phyloP scores from a whole-genome alignment of 2,797 vertebrate species.

The Eospalax fontanierii region DNA sequence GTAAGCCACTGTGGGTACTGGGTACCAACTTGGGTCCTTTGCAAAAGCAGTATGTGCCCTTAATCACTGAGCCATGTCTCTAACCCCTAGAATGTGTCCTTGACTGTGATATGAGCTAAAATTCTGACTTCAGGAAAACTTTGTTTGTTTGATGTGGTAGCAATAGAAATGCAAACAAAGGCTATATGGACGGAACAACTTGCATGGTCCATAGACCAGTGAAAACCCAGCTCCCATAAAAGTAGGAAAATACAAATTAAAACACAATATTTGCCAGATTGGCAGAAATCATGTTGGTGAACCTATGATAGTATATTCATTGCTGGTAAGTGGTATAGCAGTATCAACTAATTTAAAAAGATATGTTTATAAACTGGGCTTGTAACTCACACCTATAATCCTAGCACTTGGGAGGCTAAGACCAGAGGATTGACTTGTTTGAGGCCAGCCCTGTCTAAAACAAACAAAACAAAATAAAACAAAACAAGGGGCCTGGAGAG shows the following conservation, averaged over 20 bases:
- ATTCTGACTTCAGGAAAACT: conserved; percentile 39
- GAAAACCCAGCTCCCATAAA: neutral
- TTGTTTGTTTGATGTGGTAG: neutral
- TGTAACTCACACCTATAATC: neutral
- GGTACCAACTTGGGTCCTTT: neutral
- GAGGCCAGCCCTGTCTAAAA: neutral
- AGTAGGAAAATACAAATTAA: conserved; percentile 31
- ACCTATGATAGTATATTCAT: neutral
- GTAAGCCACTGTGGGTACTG: too few species aligned
- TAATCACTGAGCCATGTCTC: neutral
- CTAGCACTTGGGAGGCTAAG: neutral
- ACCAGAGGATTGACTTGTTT: neutral
- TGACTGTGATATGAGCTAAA: conserved; percentile 1
- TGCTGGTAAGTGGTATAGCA: conserved; percentile 31
- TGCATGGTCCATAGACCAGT: neutral
- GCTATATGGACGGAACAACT: neutral
- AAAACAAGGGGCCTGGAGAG: neutral
- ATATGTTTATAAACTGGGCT: neutral
- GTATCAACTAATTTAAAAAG: neutral
- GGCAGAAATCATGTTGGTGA: conserved; percentile 11
- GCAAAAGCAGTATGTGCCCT: neutral
- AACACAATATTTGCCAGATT: neutral
- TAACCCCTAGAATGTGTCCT: conserved; percentile 13
- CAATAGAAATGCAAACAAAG: conserved; percentile 15
- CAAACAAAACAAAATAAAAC: neutral